Conservation (phyloP, 2,113 vertebrate species). For the Clarias batrachus region DNA sequence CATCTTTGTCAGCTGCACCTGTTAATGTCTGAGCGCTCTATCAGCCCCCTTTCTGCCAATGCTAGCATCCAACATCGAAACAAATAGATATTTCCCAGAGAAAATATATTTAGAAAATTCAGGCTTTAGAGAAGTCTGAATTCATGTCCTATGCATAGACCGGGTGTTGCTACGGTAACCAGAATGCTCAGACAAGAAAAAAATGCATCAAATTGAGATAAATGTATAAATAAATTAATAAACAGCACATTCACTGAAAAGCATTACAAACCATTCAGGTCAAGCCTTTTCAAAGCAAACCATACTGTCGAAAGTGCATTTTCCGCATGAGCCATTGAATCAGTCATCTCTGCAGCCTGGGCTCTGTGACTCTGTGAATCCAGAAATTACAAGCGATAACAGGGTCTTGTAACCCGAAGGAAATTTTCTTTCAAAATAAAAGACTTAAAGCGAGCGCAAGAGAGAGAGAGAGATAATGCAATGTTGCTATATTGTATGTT, state of each 20-base stretch:
- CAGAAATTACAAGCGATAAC: neutral
- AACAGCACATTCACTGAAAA: neutral
- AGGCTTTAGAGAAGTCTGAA: neutral
- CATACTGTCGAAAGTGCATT: conserved; percentile 50
- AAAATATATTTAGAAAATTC: too few species aligned
- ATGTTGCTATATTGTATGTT: too few species aligned
- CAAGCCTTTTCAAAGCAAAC: conserved; percentile 67
- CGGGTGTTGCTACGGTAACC: conserved; percentile 58
- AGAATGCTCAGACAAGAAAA: neutral
- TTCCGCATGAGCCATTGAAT: conserved; percentile 54
- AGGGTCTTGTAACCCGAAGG: neutral
- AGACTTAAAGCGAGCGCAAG: neutral
- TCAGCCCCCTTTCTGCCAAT: neutral
- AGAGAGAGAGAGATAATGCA: too few species aligned
- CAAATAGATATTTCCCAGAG: neutral
- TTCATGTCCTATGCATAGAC: neutral
- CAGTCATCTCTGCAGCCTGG: neutral
- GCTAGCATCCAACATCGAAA: neutral
- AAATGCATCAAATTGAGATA: neutral
- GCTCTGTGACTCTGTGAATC: neutral
- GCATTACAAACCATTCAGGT: conserved; percentile 66
- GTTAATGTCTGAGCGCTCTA: conserved; percentile 27
- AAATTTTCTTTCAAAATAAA: neutral
- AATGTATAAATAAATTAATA: neutral
- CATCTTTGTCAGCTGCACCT: conserved; percentile 59